phyloP scores from a whole-genome alignment of 1,140 invertebrate genomes.

The Caenorhabditis elegans region WBcel235 BX284605.5:8499501-8500000 shows the following conservation, averaged over 20 bases:
- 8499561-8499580: slow-evolving; percentile 25
- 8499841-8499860: slow-evolving; percentile 81
- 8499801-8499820: slow-evolving; percentile 86
- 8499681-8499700: too few relatives aligned
- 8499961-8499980: slow-evolving; percentile 77
- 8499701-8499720: too few relatives aligned
- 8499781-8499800: too few relatives aligned
- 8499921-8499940: slow-evolving; percentile 92
- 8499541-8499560: background rate
- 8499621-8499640: background rate
- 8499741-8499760: too few relatives aligned
- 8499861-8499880: slow-evolving; percentile 79
- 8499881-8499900: slow-evolving; percentile 90
- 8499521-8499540: background rate
- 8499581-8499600: slow-evolving; percentile 8
- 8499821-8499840: slow-evolving; percentile 81
- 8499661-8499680: too few relatives aligned
- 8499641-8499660: too few relatives aligned
- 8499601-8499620: slow-evolving; percentile 4
- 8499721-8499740: too few relatives aligned
- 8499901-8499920: slow-evolving; percentile 89
- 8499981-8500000: slow-evolving; percentile 83
- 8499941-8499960: slow-evolving; percentile 86
- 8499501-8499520: slow-evolving; percentile 77
- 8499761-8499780: too few relatives aligned